phyloP scores from a whole-genome alignment of 2,113 vertebrate species.

The Apus apus region DNA sequence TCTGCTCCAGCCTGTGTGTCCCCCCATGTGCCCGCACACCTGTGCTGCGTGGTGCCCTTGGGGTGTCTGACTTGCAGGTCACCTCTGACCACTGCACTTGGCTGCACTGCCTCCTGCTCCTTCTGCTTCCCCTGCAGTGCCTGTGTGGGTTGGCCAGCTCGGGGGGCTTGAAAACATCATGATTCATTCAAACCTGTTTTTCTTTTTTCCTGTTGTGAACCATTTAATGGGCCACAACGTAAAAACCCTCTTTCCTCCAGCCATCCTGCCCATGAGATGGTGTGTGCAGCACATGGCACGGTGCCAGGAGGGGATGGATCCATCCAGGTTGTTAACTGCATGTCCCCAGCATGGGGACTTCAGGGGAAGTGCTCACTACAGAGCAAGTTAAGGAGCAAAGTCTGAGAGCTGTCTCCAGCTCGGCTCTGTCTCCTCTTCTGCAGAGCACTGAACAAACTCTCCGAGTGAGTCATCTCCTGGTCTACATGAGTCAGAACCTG shows the following conservation, averaged over 20 bases:
- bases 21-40: fast-evolving
- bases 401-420: background rate
- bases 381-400: background rate
- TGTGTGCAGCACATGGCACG: background rate
- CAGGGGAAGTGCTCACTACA: fast-evolving
- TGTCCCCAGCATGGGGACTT: fast-evolving
- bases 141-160: background rate
- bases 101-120: background rate
- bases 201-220: background rate
- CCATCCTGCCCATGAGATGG: background rate
- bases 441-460: background rate
- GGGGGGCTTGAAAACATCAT: background rate
- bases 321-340: background rate
- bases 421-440: background rate
- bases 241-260: background rate
- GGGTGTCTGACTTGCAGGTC: background rate
- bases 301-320: background rate
- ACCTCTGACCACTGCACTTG: background rate
- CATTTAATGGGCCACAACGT: background rate
- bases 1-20: background rate
- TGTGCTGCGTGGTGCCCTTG: fast-evolving
- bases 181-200: background rate
- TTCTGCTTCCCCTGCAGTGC: background rate
- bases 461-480: background rate
- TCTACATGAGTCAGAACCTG: background rate